Evolutionary conservation across 2,113 vertebrate species (phyloP), one percentile per base, ranked within the genome.

Genomic region (Callocephalon fimbriatum): DNA sequence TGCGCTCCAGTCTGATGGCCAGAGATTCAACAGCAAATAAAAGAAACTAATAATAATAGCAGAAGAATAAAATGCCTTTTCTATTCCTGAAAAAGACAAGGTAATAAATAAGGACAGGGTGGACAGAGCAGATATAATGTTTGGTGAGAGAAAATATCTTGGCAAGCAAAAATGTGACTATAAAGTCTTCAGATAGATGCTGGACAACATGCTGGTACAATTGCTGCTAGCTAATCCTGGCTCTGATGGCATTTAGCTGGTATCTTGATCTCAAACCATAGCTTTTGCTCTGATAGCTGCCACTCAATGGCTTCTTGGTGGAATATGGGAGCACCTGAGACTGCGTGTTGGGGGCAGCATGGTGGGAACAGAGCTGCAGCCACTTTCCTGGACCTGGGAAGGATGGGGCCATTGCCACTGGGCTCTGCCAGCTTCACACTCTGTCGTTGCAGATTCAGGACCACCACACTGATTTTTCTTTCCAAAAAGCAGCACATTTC

Each of bases 211-310:
- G 0, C 25, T 47, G 38, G 7, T 78, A 37, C 10, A 16, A 44
- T 53, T 0, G 0, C 8, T 0, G 2, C 31, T 53, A 45, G 12
- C 25, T 92, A 44, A 65, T 31, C 4, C 12, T 2, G 1, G 15
- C 20, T 74, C 42, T 63, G 40, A 26, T 26, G 42, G 27, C 32
- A 45, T 61, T 71, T 61, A 66, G 31, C 50, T 45, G 27, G 21
- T 70, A 9, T 62, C 35, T 62, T 1, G 9, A 18, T 16, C 54
- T 75, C 54, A 78, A 90, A 71, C 29, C 9, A 1, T 5, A 56
- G 20, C 32, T 35, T 88, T 62, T 85, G 40, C 40, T 86, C 38
- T 35, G 20, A 53, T 21, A 48, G 29, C 40, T 82, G 26, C 32
- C 66, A 29, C 56, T 54, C 58, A 26, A 40, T 59, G 53, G 70